Evolutionary conservation across 2,888 invertebrate species (phyloP).

Genomic region (Amphipyra berbera): DNA sequence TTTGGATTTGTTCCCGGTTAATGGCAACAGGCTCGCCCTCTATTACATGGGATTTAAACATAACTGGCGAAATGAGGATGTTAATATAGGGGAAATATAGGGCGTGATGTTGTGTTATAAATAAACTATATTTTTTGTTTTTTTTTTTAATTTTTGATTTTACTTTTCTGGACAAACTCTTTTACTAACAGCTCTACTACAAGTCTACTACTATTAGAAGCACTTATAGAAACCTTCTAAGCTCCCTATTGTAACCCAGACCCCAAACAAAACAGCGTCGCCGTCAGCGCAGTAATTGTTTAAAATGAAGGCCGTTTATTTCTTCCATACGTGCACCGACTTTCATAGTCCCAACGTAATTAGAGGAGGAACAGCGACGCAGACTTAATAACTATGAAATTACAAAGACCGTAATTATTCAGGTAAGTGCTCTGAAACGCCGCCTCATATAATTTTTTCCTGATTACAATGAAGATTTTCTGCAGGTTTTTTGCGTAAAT

Average conservation of each 20-base stretch:
- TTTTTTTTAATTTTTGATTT: too few species aligned
- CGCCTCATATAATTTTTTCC: constrained; percentile 41
- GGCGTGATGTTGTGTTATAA: too few species aligned
- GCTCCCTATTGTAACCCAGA: too few species aligned
- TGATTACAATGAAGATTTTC: constrained; percentile 47
- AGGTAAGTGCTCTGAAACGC: constrained; percentile 45
- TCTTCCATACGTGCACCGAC: constrained; percentile 40
- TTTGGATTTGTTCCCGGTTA: too few species aligned
- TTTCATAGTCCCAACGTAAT: constrained; percentile 43
- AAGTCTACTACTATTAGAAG: not conserved
- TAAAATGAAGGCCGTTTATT: constrained; percentile 24
- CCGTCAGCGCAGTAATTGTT: constrained; percentile 23
- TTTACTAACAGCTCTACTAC: too few species aligned
- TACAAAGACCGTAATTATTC: constrained; percentile 58
- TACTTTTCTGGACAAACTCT: not conserved
- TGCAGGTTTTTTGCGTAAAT: constrained; percentile 12
- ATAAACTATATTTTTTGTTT: too few species aligned
- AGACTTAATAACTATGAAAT: constrained; percentile 52
- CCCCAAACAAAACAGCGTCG: not conserved
- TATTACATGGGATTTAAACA: too few species aligned
- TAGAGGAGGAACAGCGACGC: constrained; percentile 30
- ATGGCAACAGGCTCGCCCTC: too few species aligned
- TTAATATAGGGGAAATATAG: too few species aligned
- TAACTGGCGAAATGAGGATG: too few species aligned
- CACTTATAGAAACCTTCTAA: too few species aligned